Evolutionary conservation across 1,140 invertebrate genomes (phyloP), one percentile per base, ranked within the genome.

Genomic region (Lucilia cuprina): DNA sequence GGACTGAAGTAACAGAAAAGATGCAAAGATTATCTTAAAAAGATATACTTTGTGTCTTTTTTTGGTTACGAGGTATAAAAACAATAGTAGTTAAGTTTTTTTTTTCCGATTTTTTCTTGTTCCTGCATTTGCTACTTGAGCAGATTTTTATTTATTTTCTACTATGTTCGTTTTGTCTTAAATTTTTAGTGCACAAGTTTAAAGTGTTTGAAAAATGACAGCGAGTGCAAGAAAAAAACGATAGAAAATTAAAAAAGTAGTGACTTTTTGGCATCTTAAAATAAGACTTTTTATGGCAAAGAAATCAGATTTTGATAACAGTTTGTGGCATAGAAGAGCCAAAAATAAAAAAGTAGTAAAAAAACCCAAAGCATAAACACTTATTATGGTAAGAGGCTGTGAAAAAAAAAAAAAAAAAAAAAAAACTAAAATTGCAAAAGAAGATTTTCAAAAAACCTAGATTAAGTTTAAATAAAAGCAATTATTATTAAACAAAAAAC

Each of bases 181-280:
- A 12, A 70, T 21, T 70, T 70, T 70, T 70, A 19, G 65, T 21
- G 65, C 65, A 70, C 0, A 70, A 70, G 65, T 70, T 70, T 70
- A 70, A 19, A 19, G 65, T 19, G 65, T 70, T 70, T 19, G 65
- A 21, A 70, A 70, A 21, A 21, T n/a, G 13, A 60, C 13, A 60
- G 17, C 10, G 17, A 60, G 17, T 17, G 25, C 25, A 30, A 30
- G 25, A 60, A 60, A 60, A 60, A 60, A 60, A 5, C 17, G n/a
- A n/a, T n/a, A 17, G n/a, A 60, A 60, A 60, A 14, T 60, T 60
- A 2, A 41, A 41, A 41, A 41, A 41, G 55, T 25, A 70, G 8
- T 70, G 65, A 70, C 65, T 70, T 70, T 8, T 70, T 70, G 65
- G 65, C 65, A 70, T 70, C 65, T 70, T 70, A 70, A 70, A 70